Percentiles rank a stretch among this genome's conserved stretches.
Evolutionary conservation across 2,797 vertebrate genomes (phyloP).

Genomic region (Lepus townsendii): DNA sequence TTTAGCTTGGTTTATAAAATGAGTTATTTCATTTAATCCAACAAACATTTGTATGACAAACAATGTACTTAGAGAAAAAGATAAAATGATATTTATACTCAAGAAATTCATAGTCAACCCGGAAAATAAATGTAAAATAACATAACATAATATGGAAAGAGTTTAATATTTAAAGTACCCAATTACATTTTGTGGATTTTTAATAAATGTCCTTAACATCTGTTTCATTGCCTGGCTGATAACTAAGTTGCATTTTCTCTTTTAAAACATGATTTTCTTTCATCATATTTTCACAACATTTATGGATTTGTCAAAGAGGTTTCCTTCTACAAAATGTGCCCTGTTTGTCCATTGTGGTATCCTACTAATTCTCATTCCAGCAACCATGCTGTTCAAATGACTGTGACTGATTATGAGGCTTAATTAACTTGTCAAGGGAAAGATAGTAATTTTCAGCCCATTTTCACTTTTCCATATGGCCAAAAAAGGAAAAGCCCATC

Average conservation of each 20-base stretch:
- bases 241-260: conserved; percentile 53
- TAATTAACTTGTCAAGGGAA: conserved; percentile 82
- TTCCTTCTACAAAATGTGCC: conserved; percentile 63
- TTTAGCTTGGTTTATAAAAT: conserved; percentile 17
- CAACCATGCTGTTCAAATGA: conserved; percentile 81
- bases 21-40: conserved; percentile 56
- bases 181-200: conserved; percentile 52
- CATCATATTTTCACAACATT: conserved; percentile 67
- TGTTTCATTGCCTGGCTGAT: conserved; percentile 14
- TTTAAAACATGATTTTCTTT: conserved; percentile 69
- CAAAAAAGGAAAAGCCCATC: conserved; percentile 62
- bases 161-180: conserved; percentile 4
- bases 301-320: conserved; percentile 55
- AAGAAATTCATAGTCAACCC: conserved; percentile 6
- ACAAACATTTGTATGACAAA: not conserved
- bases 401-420: conserved; percentile 79
- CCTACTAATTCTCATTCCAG: conserved; percentile 76
- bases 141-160: conserved; percentile 21
- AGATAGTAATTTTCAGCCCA: conserved; percentile 76
- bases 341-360: conserved; percentile 65
- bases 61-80: not conserved
- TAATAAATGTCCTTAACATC: conserved; percentile 58
- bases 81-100: conserved; percentile 20
- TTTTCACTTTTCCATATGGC: conserved; percentile 78
- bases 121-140: conserved; percentile 49